Base-by-base conservation (phyloP, 2,888 invertebrate species). In the Ellobium chinense region DNA sequence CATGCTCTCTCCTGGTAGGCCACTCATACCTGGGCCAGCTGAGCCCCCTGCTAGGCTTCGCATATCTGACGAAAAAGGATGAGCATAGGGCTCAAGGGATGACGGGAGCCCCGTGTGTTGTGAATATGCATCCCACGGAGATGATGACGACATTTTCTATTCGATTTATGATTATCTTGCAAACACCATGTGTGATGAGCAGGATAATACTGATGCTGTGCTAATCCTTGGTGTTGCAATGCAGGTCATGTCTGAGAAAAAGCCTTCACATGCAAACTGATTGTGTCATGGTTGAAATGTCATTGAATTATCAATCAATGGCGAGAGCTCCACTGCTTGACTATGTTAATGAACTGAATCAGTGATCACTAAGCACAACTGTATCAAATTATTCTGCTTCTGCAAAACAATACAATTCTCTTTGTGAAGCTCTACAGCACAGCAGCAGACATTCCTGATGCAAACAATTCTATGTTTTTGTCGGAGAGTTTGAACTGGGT, bases 401-500 rank as follows among this genome's bases (percentile, higher is more conserved):
- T 18, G 14, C 9, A 31, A 68, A 66, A n/a, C n/a, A n/a, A n/a
- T n/a, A n/a, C n/a, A 18, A 34, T 34, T 65, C 65, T 34, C 14
- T 1, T 1, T 27, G 27, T 21, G 34, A 70, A 63, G 39, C 31
- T 79, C 83, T 85, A 89, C 39, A 90, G 82, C 24, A 91, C 91
- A 58, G 90, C 91, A 31, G 88, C 85, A 34, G 90, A 91, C 84
- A 89, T 86, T 60, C 91, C 91, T 34, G 87, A 81, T 60, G 90
- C 90, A 87, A 91, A 90, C 37, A 90, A 80, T 12, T 81, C 77
- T 34, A 90, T 86, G 54, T 80, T 87, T 86, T 88, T 91, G 74
- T 91, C 91, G 31, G 82, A 84, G 5, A 91, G 77, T 83, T 89
- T 90, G 80, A 88, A 91, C 83, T 91, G 91, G 46, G 74, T 69